phyloP scores from a whole-genome alignment of 2,888 invertebrate species.

The Diaperis boleti region DNA sequence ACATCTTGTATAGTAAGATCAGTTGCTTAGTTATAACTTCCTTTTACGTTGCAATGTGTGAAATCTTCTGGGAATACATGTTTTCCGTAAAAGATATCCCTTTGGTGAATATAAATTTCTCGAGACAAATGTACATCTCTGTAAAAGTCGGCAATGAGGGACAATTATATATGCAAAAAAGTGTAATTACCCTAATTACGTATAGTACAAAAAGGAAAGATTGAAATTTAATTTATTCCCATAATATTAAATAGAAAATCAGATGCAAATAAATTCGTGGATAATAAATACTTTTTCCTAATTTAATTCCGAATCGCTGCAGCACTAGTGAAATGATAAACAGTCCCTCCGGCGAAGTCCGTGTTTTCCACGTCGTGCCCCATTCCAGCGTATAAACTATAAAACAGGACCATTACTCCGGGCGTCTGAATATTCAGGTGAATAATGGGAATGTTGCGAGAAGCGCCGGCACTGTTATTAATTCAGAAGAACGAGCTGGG shows the following conservation, averaged over 20 bases:
- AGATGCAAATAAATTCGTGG: slow-evolving; percentile 35
- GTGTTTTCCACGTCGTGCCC: slow-evolving; percentile 27
- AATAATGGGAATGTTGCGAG: slow-evolving; percentile 24
- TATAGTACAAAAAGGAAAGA: slow-evolving; percentile 27
- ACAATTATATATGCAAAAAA: slow-evolving; percentile 36
- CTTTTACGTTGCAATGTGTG: too few relatives aligned
- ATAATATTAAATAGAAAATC: slow-evolving; percentile 31
- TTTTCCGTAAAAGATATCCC: too few relatives aligned
- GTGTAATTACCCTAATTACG: slow-evolving; percentile 31
- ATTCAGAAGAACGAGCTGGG: slow-evolving; percentile 34
- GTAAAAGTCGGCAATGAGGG: slow-evolving; percentile 6
- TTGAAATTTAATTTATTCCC: slow-evolving; percentile 33
- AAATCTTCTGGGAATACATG: too few relatives aligned
- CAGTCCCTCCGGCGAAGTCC: slow-evolving; percentile 15
- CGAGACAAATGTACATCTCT: slow-evolving; percentile 7
- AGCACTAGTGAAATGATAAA: slow-evolving; percentile 33
- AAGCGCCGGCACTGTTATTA: slow-evolving; percentile 13
- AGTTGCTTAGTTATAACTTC: too few relatives aligned
- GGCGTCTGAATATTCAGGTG: slow-evolving; percentile 34
- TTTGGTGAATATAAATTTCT: not conserved
- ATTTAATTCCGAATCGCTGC: slow-evolving; percentile 29
- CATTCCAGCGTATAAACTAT: slow-evolving; percentile 31
- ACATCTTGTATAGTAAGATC: too few relatives aligned
- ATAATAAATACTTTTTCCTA: slow-evolving; percentile 35
- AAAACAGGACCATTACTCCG: slow-evolving; percentile 35